These are phyloP conservation scores for Eulacestoma nigropectus DNA, from an alignment of 2,113 vertebrate species.

Conservation along the genomic window DNA sequence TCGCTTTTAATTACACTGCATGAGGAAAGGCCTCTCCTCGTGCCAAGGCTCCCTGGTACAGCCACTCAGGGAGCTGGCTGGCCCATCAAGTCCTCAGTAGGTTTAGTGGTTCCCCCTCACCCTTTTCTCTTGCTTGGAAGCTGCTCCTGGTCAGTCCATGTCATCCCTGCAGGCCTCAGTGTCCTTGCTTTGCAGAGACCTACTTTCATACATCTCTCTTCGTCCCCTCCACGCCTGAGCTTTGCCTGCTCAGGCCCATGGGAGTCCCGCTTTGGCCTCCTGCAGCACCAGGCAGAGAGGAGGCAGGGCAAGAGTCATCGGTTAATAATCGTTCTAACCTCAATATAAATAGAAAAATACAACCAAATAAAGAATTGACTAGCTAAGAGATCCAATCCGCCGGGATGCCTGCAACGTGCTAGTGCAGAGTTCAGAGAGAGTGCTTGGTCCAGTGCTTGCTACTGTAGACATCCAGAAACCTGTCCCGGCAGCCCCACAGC, in stretches of 20 bases:
- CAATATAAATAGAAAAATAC: slow-evolving; percentile 60
- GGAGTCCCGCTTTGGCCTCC: background rate
- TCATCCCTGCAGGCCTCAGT: background rate
- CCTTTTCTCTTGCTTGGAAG: background rate
- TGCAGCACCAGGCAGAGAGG: background rate
- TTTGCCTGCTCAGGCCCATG: background rate
- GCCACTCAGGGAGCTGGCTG: background rate
- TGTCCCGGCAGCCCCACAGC: background rate
- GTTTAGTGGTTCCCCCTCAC: slow-evolving; percentile 49
- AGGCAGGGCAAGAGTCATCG: background rate
- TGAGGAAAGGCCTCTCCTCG: background rate
- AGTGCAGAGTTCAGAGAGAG: slow-evolving; percentile 25
- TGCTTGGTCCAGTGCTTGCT: slow-evolving; percentile 56
- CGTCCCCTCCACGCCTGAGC: background rate
- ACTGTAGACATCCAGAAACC: slow-evolving; percentile 12
- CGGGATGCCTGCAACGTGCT: background rate
- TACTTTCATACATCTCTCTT: background rate
- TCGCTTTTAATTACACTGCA: slow-evolving; percentile 32
- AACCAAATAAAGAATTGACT: slow-evolving; percentile 49
- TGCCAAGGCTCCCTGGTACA: background rate
- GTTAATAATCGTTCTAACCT: slow-evolving; percentile 49
- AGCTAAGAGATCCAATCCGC: slow-evolving; percentile 26
- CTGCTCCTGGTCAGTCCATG: background rate
- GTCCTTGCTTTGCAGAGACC: background rate
- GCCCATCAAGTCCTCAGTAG: slow-evolving; percentile 35